Conservation (phyloP, 2,113 vertebrate genomes). For the Athene cunicularia region DNA sequence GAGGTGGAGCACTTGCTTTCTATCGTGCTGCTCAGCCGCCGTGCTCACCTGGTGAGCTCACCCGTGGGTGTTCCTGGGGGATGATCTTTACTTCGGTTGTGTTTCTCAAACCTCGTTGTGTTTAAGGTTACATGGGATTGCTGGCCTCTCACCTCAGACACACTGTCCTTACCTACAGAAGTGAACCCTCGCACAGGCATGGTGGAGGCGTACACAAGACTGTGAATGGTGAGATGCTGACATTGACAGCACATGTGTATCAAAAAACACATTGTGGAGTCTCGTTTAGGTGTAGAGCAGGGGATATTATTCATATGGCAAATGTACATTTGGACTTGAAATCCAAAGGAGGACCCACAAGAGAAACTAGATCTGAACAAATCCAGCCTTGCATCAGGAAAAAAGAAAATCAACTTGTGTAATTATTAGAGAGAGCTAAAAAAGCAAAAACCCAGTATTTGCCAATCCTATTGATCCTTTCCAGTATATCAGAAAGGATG, state of each 20-base stretch:
- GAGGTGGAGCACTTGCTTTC: neutral
- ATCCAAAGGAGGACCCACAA: neutral
- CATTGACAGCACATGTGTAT: rapidly evolving
- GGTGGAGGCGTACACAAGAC: neutral
- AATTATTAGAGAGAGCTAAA: neutral
- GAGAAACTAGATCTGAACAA: neutral
- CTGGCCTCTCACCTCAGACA: neutral
- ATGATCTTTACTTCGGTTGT: neutral
- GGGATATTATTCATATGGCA: rapidly evolving
- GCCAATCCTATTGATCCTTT: neutral
- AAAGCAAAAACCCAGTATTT: neutral
- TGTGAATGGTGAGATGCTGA: neutral
- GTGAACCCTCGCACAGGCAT: neutral
- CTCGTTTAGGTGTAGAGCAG: rapidly evolving
- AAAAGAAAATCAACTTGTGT: neutral
- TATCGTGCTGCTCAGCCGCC: rapidly evolving
- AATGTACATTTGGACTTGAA: neutral
- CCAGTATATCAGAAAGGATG: neutral
- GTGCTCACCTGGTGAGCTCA: too few relatives aligned
- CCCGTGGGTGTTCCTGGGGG: rapidly evolving
- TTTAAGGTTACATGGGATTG: rapidly evolving
- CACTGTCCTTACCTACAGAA: rapidly evolving
- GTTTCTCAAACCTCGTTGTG: neutral
- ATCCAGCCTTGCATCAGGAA: neutral
- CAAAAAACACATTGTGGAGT: rapidly evolving